Conservation (phyloP, 2,113 vertebrate species). For the Xiphophorus hellerii region DNA sequence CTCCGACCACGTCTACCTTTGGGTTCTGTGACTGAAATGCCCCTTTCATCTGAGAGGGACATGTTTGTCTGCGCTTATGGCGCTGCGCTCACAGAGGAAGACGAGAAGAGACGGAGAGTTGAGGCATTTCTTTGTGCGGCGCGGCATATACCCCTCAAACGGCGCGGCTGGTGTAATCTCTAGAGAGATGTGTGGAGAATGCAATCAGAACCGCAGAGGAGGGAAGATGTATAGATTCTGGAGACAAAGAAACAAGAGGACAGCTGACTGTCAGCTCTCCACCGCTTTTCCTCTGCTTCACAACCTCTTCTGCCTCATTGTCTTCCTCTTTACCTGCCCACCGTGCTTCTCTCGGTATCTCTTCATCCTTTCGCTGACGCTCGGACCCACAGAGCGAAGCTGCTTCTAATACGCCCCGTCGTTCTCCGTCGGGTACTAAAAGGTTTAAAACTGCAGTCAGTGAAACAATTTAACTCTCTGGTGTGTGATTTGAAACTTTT, state of each 20-base stretch:
- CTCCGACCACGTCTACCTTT: slow-evolving; percentile 66
- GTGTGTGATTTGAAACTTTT: not conserved
- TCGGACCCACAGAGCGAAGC: slow-evolving; percentile 12
- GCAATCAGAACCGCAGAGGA: slow-evolving; percentile 44
- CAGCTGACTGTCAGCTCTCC: slow-evolving; percentile 43
- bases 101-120: slow-evolving; percentile 27
- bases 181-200: slow-evolving; percentile 43
- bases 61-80: slow-evolving; percentile 69
- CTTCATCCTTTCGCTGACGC: slow-evolving; percentile 37
- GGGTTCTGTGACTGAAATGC: slow-evolving; percentile 66
- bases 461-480: not conserved
- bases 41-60: slow-evolving; percentile 73
- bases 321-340: slow-evolving; percentile 48
- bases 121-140: slow-evolving; percentile 42
- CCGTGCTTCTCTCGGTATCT: slow-evolving; percentile 33
- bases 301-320: not conserved
- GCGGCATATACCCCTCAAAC: slow-evolving; percentile 14
- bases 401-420: slow-evolving; percentile 7
- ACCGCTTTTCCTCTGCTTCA: slow-evolving; percentile 8
- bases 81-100: slow-evolving; percentile 43
- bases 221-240: slow-evolving; percentile 43
- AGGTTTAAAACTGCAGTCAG: not conserved
- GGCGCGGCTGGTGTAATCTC: slow-evolving; percentile 48
- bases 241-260: slow-evolving; percentile 49
- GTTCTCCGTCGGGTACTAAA: not conserved